Evolutionary conservation across 2,113 vertebrate genomes (phyloP).

Genomic region (Garra rufa): DNA sequence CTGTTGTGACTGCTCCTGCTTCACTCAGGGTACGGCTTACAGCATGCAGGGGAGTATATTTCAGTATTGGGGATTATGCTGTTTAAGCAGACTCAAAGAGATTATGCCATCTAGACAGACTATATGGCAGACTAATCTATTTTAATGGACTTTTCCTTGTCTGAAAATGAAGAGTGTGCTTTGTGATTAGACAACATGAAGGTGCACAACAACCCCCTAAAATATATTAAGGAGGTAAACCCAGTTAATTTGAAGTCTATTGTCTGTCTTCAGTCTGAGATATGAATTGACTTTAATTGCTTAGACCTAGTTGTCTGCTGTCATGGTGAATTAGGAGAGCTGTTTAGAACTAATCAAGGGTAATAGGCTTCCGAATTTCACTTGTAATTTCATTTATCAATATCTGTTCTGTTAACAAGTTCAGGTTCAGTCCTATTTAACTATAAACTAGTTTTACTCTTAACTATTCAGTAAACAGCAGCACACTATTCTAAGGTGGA

Average conservation of each 20-base stretch:
- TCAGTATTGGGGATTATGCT: slow-evolving; percentile 73
- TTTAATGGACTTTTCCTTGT: slow-evolving; percentile 64
- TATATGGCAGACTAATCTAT: slow-evolving; percentile 70
- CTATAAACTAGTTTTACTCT: too few relatives aligned
- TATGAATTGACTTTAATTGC: neutral
- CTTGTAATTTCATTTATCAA: neutral
- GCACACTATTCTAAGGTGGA: too few relatives aligned
- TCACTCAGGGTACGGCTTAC: slow-evolving; percentile 22
- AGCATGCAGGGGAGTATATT: slow-evolving; percentile 57
- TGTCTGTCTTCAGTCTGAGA: slow-evolving; percentile 49
- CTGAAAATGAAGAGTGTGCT: slow-evolving; percentile 72
- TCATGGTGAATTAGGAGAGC: neutral
- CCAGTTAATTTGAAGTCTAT: slow-evolving; percentile 60
- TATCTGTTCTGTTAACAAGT: neutral
- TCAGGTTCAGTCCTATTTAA: neutral
- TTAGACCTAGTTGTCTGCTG: neutral
- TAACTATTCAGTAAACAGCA: too few relatives aligned
- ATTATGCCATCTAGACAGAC: slow-evolving; percentile 75
- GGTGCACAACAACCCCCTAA: slow-evolving; percentile 70
- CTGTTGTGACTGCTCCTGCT: slow-evolving; percentile 48
- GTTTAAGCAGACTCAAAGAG: slow-evolving; percentile 73
- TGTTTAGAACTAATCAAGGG: neutral
- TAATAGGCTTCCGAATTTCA: slow-evolving; percentile 8
- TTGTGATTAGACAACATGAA: slow-evolving; percentile 66
- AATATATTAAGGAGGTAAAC: slow-evolving; percentile 60